Evolutionary conservation across 2,113 vertebrate genomes (phyloP), one percentile per base, ranked within the genome.

Genomic region (Chelonoidis abingdonii): DNA sequence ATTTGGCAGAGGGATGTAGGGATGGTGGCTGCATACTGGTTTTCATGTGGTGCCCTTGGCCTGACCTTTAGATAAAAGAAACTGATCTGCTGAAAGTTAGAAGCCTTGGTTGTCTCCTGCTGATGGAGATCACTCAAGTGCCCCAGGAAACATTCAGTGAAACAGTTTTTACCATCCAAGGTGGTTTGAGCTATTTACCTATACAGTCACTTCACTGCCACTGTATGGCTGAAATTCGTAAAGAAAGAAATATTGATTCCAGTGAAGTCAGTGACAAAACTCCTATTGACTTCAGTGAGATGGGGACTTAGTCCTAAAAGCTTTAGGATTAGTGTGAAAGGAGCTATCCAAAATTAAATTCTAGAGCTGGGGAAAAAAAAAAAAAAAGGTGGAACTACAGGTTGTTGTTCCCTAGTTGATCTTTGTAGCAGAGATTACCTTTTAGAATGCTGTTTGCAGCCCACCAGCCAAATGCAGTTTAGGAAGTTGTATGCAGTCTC

Each of bases 321-420:
- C 41, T 88, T 93, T 38, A 25, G 87, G 81, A n/a, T 44, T 24
- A 24, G 90, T 84, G 62, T 59, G 52, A 80, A 93, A 69, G 22
- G 88, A 56, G 38, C 24, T 47, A 25, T 44, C 8, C 11, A 78
- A 27, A 78, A 47, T 44, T 29, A 44, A 84, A 50, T 2, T 17
- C 65, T 47, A 14, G 65, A 27, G 76, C n/a, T 89, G n/a, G 93
- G 31, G 92, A 93, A 90, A 4, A 41, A 41, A 41, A 41, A 41
- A 47, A 52, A 59, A 92, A 50, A 59, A 92, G 62, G 65, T 83
- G 47, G 24, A 54, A 84, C 91, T 62, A 59, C 50, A 84, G 52
- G 27, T 95, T 90, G 25, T 84, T 90, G 38, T 69, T 69, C 65
- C 65, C 52, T 69, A 35, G 65, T 44, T 9, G 93, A 85, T 94